Base-by-base conservation (phyloP, 2,888 invertebrate genomes). In the Nowickia ferox region DNA sequence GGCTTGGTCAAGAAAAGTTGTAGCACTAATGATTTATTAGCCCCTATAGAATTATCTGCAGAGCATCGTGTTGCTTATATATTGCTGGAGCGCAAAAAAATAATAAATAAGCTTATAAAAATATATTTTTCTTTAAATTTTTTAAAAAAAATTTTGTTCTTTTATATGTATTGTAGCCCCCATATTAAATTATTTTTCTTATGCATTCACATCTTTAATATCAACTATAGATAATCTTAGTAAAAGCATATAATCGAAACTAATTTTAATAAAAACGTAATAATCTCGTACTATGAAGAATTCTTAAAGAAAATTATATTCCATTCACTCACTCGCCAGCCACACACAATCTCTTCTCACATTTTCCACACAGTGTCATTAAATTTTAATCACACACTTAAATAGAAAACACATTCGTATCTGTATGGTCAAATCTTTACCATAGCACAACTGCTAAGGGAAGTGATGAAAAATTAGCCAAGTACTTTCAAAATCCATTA, bases 241-340 rank as follows among this genome's bases (percentile, higher is more conserved):
- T 48, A 38, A 38, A 10, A 44, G 11, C 51, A 75, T 30, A 30
- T 30, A 30, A 30, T 30, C 6, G 6, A 30, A 30, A 65, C 10
- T 46, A 38, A 13, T 9, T 15, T 17, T 65, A 19, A 46, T 19
- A 77, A 48, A 59, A 40, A 68, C 1, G 10, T 53, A 40, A 51
- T 57, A 77, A 66, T 38, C 13, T 57, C 30, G 5, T 30, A 30
- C 30, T 30, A 40, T 40, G 9, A 13, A 17, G 30, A 30, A 59
- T 10, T 15, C 57, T 17, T 40, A 13, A 68, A 75, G 51, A 38
- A 72, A 66, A 61, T 66, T 61, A 61, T 57, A 68, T 46, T 63
- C 46, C 61, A 69, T 75, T 61, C 55, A 69, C 46, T 17, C 38
- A 6, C 11, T 30, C 2, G 11, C 13, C 48, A 22, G 40, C 9